Base-by-base conservation (phyloP, 2,888 invertebrate species). In the Carabus problematicus region DNA sequence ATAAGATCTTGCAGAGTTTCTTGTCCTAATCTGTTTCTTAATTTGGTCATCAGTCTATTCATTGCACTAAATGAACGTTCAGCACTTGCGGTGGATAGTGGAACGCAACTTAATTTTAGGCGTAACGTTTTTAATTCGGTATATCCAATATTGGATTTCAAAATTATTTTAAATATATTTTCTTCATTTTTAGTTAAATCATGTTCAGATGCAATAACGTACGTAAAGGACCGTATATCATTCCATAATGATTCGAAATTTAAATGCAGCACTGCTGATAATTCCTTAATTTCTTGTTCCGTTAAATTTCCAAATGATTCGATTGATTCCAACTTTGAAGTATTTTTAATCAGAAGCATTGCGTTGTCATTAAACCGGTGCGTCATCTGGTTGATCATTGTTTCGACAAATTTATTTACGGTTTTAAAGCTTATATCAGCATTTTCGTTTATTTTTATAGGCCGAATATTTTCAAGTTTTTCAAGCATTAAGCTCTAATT, bases 311-410 rank as follows among this genome's bases (percentile, higher is more conserved):
- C 3, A 12, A 45, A 45, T 45, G 6, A 45, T 45, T 45, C 45
- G 2, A 45, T 45, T 14, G 45, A 45, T 45, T n/a, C 45, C 45
- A 45, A 45, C 14, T 6, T 45, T 45, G 45, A 3, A 45, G 14
- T n/a, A n/a, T n/a, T n/a, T n/a, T n/a, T n/a, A n/a, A n/a, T n/a
- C n/a, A n/a, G n/a, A 3, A 45, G 45, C 45, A 12, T 14, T 3
- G 3, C 45, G 2, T 45, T 45, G 14, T 45, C 45, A 45, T 45
- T 45, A 14, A 45, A 45, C n/a, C 45, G 45, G 45, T 45, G 45
- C 45, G n/a, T 45, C 45, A 45, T 45, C 45, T 45, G 45, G 45
- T 45, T 14, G 45, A 45, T 45, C 45, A 45, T 45, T 45, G 45
- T 12, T 45, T 45, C 45, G 14, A 45, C 14, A 7, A 45, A 45